A percentile compares a stretch with the other conserved stretches of the same genome.
Conservation (phyloP, 2,888 invertebrate genomes). For the Pteria penguin region DNA sequence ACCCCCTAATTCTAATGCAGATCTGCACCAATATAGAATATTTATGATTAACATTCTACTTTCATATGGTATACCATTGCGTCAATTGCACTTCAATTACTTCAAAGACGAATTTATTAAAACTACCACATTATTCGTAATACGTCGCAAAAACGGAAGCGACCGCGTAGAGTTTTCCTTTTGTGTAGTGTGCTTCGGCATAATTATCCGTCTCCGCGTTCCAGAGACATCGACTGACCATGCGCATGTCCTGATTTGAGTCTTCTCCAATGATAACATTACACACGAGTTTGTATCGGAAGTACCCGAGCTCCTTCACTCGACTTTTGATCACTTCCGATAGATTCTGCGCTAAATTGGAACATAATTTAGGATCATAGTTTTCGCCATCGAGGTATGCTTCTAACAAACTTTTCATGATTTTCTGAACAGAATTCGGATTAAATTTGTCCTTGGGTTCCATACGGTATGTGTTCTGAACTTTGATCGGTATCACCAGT, state of each 20-base stretch:
- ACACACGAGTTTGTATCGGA: slow-evolving; percentile 73
- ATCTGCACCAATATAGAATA: no score
- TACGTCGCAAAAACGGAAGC: slow-evolving; percentile 73
- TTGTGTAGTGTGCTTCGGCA: slow-evolving; percentile 67
- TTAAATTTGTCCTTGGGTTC: slow-evolving; percentile 65
- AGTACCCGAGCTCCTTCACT: slow-evolving; percentile 71
- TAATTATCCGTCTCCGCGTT: slow-evolving; percentile 72
- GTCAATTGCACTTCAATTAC: no score
- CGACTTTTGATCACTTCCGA: slow-evolving; percentile 72
- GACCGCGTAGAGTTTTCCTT: slow-evolving; percentile 69
- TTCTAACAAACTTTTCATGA: slow-evolving; percentile 64
- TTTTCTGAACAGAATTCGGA: slow-evolving; percentile 55
- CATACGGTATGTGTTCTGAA: slow-evolving; percentile 71
- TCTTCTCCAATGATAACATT: slow-evolving; percentile 73
- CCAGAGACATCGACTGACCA: slow-evolving; percentile 72
- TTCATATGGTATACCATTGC: no score
- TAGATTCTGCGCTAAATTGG: slow-evolving; percentile 67
- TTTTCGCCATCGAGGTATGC: slow-evolving; percentile 71
- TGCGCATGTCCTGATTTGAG: slow-evolving; percentile 66
- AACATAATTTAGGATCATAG: slow-evolving; percentile 70
- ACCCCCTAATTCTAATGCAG: no score
- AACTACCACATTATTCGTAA: slow-evolving; percentile 71
- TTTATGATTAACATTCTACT: no score
- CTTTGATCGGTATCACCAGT: slow-evolving; percentile 56
- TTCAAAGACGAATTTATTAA: no score